Base-by-base conservation (phyloP, 2,113 vertebrate species). In the Leucopsar rothschildi region DNA sequence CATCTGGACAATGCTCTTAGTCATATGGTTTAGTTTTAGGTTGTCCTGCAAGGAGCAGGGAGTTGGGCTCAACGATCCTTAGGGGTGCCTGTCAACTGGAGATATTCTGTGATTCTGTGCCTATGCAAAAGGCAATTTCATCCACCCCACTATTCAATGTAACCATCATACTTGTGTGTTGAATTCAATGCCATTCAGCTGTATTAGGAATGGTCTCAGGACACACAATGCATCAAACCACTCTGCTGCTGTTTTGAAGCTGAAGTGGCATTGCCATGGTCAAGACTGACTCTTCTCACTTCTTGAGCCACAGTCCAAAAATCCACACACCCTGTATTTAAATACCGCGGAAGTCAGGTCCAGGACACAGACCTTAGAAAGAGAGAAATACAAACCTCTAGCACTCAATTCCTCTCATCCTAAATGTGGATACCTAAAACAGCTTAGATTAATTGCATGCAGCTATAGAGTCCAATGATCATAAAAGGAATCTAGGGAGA, bases 401-500 rank as follows among this genome's bases (percentile, higher is more conserved):
- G 39, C 2, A 8, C 71, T 69, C 59, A 35, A 9, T 42, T 88
- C 55, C 31, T 81, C 47, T 83, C 8, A 4, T 63, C 64, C 52
- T 93, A 80, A 82, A 73, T 39, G 16, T 28, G 59, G 50, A 29
- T 65, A 93, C 22, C 50, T 81, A 81, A 88, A 95, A 42, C 6
- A 90, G 42, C 39, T 83, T 42, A 73, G 55, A 86, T 45, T 8
- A 94, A 92, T 66, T 83, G 59, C 55, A 77, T 19, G 16, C 57
- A 83, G 37, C 35, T 83, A 50, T 39, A 82, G 55, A 23, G 37
- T 55, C 64, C 47, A 77, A 37, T 28, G 64, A 93, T 81, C 64
- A 77, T 61, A 83, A 95, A 86, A 93, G 29, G 42, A 88, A 93
- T 37, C 75, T 59, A 83, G 52, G 71, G 63, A 94, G n/a, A 90